Percentiles rank a stretch among this genome's conserved stretches.
These are phyloP conservation scores for Thrips palmi DNA, from an alignment of 1,140 invertebrate genomes.

Conservation along the genomic window DNA sequence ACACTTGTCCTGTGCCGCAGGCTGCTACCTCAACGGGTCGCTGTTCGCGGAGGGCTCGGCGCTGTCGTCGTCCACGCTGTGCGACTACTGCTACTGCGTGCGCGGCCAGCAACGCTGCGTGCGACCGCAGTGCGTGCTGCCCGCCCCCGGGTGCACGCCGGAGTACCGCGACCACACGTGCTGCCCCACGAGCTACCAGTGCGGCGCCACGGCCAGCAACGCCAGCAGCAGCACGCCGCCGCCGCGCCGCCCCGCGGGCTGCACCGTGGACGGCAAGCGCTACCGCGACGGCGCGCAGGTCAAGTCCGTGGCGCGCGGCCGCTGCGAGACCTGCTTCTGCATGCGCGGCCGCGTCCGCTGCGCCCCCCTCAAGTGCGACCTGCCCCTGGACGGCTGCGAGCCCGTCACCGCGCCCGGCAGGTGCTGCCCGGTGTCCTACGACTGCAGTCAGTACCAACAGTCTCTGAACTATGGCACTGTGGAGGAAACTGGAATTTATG, in stretches of 20 bases:
- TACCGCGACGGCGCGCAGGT: slow-evolving; percentile 58
- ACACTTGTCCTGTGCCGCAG: slow-evolving; percentile 25
- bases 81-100: slow-evolving; percentile 79
- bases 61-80: slow-evolving; percentile 53
- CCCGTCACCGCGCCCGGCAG: slow-evolving; percentile 56
- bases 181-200: slow-evolving; percentile 70
- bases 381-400: slow-evolving; percentile 45
- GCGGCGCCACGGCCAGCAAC: slow-evolving; percentile 26
- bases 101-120: slow-evolving; percentile 56
- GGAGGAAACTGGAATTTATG: background rate
- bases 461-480: background rate
- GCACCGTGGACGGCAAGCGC: slow-evolving; percentile 36
- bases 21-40: slow-evolving; percentile 53
- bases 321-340: slow-evolving; percentile 68
- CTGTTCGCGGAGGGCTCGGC: slow-evolving; percentile 66
- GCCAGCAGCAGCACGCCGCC: background rate
- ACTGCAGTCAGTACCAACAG: slow-evolving; percentile 41
- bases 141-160: slow-evolving; percentile 50
- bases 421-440: slow-evolving; percentile 69
- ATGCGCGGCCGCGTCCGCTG: slow-evolving; percentile 51
- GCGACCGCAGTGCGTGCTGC: slow-evolving; percentile 59
- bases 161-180: slow-evolving; percentile 51
- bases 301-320: slow-evolving; percentile 31
- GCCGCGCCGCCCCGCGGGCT: too few relatives aligned
- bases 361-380: slow-evolving; percentile 53